Conservation (phyloP, 2,888 invertebrate genomes). For the Tetanocera ferruginea region DNA sequence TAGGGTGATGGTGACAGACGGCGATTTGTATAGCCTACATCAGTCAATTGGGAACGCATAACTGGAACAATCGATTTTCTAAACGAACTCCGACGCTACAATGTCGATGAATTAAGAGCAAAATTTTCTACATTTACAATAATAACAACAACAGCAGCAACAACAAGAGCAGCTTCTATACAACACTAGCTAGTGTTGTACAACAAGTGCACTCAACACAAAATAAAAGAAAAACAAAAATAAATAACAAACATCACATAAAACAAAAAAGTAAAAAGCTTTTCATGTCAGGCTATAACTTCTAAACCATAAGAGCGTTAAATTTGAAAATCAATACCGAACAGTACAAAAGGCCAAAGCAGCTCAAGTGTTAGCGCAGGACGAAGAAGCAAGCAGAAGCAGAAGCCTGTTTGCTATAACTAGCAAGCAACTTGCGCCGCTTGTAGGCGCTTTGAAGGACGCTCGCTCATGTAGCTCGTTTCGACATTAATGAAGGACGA, state of each 20-base stretch:
- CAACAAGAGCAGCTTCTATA: constrained; percentile 53
- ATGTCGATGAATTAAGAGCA: not conserved
- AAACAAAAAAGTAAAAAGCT: constrained; percentile 37
- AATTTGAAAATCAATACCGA: constrained; percentile 61
- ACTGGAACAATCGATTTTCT: not conserved
- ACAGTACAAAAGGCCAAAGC: constrained; percentile 2
- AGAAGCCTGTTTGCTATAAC: not conserved
- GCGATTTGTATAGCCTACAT: too few relatives aligned
- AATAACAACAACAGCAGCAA: constrained; percentile 38
- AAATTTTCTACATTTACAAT: constrained; percentile 20
- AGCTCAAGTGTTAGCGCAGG: not conserved
- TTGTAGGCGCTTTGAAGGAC: not conserved
- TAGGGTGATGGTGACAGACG: too few relatives aligned
- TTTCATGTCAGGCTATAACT: constrained; percentile 46
- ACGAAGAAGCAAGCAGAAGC: too few relatives aligned
- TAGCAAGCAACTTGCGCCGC: not conserved
- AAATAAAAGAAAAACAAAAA: constrained; percentile 48
- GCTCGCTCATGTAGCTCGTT: constrained; percentile 30
- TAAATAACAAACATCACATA: too few relatives aligned
- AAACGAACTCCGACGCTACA: not conserved
- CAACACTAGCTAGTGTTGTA: constrained; percentile 20
- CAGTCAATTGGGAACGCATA: too few relatives aligned
- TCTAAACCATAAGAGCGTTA: constrained; percentile 61
- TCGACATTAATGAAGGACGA: constrained; percentile 54
- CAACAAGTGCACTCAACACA: too few relatives aligned